Evolutionary conservation across 2,888 invertebrate genomes (phyloP).

Genomic region (Sminthurides aquaticus): DNA sequence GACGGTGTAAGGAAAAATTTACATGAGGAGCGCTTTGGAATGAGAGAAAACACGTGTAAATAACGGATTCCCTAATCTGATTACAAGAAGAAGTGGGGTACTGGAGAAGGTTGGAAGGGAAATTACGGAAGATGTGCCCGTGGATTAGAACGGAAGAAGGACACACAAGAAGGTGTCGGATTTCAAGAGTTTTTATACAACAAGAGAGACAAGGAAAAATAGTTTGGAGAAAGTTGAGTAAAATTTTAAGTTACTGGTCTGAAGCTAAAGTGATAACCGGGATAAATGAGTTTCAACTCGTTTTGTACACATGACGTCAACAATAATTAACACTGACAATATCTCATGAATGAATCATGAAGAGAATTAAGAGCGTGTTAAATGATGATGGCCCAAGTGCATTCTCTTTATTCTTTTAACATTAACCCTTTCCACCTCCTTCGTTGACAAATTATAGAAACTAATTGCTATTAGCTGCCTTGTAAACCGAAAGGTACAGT

Average conservation of each 20-base stretch:
- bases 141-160: too few species aligned
- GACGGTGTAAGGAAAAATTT: too few species aligned
- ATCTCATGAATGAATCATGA: slow-evolving; percentile 25
- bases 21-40: too few species aligned
- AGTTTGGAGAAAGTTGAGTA: neutral
- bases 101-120: neutral
- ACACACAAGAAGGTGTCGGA: too few species aligned
- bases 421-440: neutral
- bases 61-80: neutral
- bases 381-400: neutral
- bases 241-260: too few species aligned
- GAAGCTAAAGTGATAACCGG: neutral
- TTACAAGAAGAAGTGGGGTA: neutral
- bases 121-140: neutral
- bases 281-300: slow-evolving; percentile 24
- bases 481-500: too few species aligned
- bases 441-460: neutral
- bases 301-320: slow-evolving; percentile 24
- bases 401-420: neutral
- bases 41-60: neutral
- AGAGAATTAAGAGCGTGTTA: too few species aligned
- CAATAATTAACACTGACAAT: slow-evolving; percentile 21
- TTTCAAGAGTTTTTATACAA: neutral
- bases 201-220: neutral
- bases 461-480: neutral